Conservation (phyloP, 2,888 invertebrate species). For the Mactromeris polynyma region DNA sequence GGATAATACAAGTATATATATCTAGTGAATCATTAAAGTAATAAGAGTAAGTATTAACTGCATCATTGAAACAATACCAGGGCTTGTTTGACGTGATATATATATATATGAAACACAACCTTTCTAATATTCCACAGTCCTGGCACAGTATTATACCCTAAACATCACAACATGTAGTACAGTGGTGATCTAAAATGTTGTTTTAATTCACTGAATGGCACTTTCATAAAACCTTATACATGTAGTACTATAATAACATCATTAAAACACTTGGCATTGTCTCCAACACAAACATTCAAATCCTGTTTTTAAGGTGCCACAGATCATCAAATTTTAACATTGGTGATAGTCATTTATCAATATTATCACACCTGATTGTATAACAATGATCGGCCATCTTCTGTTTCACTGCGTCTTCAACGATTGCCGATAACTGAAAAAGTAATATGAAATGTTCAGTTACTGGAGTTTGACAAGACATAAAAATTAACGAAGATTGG, state of each 20-base stretch:
- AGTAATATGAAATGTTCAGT: not conserved
- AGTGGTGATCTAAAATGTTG: too few species aligned
- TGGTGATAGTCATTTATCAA: not conserved
- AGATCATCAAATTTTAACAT: not conserved
- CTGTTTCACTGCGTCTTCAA: not conserved
- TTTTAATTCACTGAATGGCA: too few species aligned
- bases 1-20: too few species aligned
- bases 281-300: not conserved
- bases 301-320: not conserved
- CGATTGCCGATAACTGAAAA: constrained; percentile 21
- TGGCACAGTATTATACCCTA: too few species aligned
- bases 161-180: too few species aligned
- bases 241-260: too few species aligned
- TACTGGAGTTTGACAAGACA: not conserved
- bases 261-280: not conserved
- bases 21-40: too few species aligned
- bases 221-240: too few species aligned
- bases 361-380: not conserved
- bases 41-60: too few species aligned
- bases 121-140: too few species aligned
- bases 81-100: too few species aligned
- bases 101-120: not conserved
- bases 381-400: not conserved
- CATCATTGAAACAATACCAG: not conserved
- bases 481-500: not conserved